Percentiles rank a stretch among this genome's conserved stretches.
Conservation (phyloP, 1,140 invertebrate genomes). For the Gonioctena quinquepunctata region DNA sequence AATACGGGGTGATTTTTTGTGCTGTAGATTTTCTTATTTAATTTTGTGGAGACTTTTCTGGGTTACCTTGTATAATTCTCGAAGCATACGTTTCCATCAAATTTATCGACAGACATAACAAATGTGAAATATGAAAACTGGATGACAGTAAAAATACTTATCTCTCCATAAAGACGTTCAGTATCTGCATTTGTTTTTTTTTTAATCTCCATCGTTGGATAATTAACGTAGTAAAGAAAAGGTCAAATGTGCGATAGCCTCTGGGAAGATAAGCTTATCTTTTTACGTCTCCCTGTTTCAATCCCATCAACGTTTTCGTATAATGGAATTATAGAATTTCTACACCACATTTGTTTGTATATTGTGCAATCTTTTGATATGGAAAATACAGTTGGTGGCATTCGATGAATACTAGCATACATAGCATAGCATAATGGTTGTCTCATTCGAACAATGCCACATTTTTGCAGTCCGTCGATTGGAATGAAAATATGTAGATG, state of each 20-base stretch:
- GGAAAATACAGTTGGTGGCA: background rate
- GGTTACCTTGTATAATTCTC: no score
- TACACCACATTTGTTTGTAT: no score
- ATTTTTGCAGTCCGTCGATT: no score
- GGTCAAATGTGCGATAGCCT: background rate
- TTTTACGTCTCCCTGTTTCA: background rate
- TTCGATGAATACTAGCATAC: background rate
- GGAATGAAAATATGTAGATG: no score
- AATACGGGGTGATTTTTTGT: no score
- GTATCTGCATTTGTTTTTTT: background rate
- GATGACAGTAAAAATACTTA: background rate
- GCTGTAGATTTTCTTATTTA: no score
- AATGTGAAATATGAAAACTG: background rate
- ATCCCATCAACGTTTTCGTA: background rate
- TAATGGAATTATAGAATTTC: background rate
- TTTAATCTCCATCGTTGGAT: background rate
- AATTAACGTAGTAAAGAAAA: conserved; percentile 8
- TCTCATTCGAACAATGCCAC: no score
- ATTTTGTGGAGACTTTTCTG: no score
- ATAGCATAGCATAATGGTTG: no score
- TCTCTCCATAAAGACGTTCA: background rate
- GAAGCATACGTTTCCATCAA: no score
- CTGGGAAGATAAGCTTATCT: background rate
- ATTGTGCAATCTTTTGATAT: no score
- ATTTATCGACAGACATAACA: background rate